Conservation (phyloP, 1,140 invertebrate species). For the Pseudomyrmex pallidus region DNA sequence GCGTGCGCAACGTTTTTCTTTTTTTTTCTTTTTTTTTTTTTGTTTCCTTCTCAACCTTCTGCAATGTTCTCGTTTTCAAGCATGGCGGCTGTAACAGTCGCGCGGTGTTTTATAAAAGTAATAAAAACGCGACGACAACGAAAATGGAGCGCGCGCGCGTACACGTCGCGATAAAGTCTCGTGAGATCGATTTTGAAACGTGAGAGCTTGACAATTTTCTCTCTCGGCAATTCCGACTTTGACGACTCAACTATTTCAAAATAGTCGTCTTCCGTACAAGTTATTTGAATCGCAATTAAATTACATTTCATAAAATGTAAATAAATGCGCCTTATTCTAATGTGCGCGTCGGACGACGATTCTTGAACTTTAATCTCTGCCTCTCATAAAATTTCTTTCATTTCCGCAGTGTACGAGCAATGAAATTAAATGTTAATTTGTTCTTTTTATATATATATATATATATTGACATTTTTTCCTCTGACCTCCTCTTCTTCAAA, state of each 20-base stretch:
- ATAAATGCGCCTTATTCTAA: conserved; percentile 14
- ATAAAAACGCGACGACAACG: neutral
- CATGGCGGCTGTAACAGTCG: neutral
- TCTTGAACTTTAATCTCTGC: neutral
- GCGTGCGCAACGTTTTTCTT: conserved; percentile 30
- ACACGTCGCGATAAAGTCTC: neutral
- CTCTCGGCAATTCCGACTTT: too few species aligned
- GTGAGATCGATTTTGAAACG: neutral
- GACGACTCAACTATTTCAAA: too few species aligned
- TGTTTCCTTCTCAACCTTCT: conserved; percentile 43
- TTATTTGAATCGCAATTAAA: neutral
- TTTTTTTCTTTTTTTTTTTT: conserved; percentile 1
- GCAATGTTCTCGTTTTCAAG: conserved; percentile 35
- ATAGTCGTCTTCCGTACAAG: neutral
- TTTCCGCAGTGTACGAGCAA: too few species aligned
- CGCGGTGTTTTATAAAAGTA: neutral
- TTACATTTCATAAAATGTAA: conserved; percentile 7
- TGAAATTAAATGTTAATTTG: neutral
- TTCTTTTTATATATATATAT: too few species aligned
- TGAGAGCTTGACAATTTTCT: neutral
- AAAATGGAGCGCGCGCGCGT: neutral
- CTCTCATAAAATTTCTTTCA: too few species aligned
- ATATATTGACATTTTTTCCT: neutral
- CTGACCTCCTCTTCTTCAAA: neutral
- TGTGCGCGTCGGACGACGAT: neutral